Conservation (phyloP, 92 coral and sea anemone genomes). For the Siderastrea siderea region DNA sequence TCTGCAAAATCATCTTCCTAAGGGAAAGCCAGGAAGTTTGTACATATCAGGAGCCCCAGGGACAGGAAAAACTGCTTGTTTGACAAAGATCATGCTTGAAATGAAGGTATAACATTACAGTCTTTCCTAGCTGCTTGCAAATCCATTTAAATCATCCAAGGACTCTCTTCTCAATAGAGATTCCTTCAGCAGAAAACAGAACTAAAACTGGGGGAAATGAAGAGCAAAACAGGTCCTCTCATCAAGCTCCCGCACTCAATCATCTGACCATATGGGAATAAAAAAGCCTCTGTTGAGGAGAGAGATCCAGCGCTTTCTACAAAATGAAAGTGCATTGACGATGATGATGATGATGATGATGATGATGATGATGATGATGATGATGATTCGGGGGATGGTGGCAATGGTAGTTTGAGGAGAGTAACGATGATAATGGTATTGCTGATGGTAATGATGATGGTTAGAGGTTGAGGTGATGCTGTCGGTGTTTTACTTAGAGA, state of each 20-base stretch:
- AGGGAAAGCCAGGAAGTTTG: constrained; percentile 90
- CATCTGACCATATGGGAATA: too few species aligned
- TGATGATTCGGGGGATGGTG: not conserved
- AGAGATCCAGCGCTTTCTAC: too few species aligned
- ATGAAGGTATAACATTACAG: constrained; percentile 65
- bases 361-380: not conserved
- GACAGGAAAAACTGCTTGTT: constrained; percentile 98
- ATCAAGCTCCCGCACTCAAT: too few species aligned
- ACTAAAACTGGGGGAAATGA: too few species aligned
- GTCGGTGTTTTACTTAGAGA: too few species aligned
- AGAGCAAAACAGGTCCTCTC: too few species aligned
- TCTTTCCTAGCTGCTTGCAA: not conserved
- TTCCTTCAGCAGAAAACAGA: too few species aligned
- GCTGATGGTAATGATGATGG: not conserved
- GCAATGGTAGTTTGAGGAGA: not conserved
- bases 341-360: not conserved
- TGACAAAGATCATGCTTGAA: constrained; percentile 84
- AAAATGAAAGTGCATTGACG: too few species aligned
- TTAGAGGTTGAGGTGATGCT: not conserved
- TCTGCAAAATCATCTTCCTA: constrained; percentile 78
- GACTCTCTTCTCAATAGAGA: too few species aligned
- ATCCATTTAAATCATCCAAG: not conserved
- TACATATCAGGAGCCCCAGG: constrained; percentile 99
- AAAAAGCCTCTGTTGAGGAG: too few species aligned
- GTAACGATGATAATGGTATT: too few species aligned